These are phyloP conservation scores for Abrostola triplasia DNA, from an alignment of 2,888 invertebrate species.

Conservation along the genomic window DNA sequence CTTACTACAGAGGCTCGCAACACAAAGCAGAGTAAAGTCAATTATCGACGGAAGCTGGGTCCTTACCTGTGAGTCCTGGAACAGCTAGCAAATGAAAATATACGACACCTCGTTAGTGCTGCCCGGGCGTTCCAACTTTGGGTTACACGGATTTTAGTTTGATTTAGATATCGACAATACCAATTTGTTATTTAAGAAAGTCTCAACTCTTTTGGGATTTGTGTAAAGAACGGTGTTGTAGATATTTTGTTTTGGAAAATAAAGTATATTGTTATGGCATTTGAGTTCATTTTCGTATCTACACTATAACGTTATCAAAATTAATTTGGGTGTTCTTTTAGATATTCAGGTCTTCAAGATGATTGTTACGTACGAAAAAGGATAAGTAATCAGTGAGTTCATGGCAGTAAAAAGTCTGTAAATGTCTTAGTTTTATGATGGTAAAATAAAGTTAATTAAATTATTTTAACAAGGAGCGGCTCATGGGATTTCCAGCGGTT, in stretches of 20 bases:
- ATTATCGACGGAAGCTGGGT: slow-evolving; percentile 47
- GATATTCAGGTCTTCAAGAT: too few species aligned
- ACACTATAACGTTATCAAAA: too few species aligned
- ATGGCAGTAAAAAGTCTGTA: neutral
- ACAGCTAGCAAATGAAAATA: slow-evolving; percentile 54
- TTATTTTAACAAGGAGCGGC: slow-evolving; percentile 36
- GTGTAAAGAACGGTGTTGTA: too few species aligned
- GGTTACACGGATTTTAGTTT: slow-evolving; percentile 30
- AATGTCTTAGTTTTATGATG: neutral
- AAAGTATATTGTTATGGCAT: too few species aligned
- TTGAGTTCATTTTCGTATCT: too few species aligned
- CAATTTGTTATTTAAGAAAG: neutral
- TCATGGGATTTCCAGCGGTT: slow-evolving; percentile 12
- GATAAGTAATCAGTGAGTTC: neutral
- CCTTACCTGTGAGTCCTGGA: slow-evolving; percentile 44
- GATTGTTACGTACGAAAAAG: neutral
- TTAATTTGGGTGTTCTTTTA: too few species aligned
- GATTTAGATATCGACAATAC: slow-evolving; percentile 32
- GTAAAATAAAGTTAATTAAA: slow-evolving; percentile 39
- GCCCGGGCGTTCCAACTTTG: slow-evolving; percentile 33
- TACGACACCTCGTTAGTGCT: slow-evolving; percentile 50
- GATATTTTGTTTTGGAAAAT: too few species aligned
- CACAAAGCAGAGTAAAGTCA: slow-evolving; percentile 52
- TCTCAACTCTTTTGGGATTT: too few species aligned
- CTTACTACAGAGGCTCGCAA: neutral